phyloP scores from a whole-genome alignment of 2,797 vertebrate species.

The Chloroceryle amazona region DNA sequence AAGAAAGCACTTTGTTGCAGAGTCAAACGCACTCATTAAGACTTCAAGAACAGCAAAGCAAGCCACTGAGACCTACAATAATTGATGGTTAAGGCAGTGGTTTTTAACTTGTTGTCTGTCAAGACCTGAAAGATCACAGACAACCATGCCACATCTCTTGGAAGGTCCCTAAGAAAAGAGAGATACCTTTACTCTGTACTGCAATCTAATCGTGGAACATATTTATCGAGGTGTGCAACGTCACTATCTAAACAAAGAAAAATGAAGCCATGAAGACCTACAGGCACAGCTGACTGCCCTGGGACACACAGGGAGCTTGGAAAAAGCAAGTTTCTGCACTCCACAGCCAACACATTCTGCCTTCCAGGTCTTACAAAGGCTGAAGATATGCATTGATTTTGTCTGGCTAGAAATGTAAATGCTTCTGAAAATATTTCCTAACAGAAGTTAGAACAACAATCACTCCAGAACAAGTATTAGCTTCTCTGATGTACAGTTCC shows the following conservation, averaged over 20 bases:
- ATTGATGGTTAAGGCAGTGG: background rate
- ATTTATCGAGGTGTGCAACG: background rate
- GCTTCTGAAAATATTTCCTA: background rate
- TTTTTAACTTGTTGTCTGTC: background rate
- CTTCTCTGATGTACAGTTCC: background rate
- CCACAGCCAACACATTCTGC: background rate
- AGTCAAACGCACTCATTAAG: background rate
- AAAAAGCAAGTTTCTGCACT: background rate
- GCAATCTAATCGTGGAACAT: background rate
- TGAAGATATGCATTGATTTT: fast-evolving
- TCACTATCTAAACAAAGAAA: background rate
- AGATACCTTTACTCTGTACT: background rate
- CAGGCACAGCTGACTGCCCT: background rate
- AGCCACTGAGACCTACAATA: background rate
- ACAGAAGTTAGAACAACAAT: background rate
- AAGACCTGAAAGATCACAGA: background rate
- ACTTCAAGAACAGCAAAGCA: background rate
- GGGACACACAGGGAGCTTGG: background rate
- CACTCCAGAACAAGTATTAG: background rate
- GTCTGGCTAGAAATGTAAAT: background rate
- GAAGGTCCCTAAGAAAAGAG: background rate
- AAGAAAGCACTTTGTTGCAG: background rate
- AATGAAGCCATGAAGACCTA: background rate
- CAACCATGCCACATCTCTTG: background rate
- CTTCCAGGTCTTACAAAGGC: background rate